Evolutionary conservation across 1,140 invertebrate genomes (phyloP), one percentile per base, ranked within the genome.

Genomic region (Bicyclus anynana): DNA sequence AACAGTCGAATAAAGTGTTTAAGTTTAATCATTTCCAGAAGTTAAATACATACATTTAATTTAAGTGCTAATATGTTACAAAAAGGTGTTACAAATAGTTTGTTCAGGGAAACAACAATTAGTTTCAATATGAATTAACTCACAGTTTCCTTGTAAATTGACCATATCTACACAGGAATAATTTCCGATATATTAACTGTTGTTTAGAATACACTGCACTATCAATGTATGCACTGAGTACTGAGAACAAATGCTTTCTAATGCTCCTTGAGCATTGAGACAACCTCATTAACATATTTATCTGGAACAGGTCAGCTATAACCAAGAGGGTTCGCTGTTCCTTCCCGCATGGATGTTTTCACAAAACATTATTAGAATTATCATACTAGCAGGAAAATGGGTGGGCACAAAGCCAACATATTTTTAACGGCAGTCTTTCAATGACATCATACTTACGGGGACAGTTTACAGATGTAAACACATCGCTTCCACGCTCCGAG

Each of bases 391-490:
- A 84, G 81, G 80, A 79, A 87, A 86, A 86, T 72, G 75, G 77
- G 74, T 86, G 84, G 84, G 84, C 84, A 87, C 79, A 79, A 80
- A 87, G 83, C 83, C 84, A 87, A 87, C 76, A 77, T 73, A 71
- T 87, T 87, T 84, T 86, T 82, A 84, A 83, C 82, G 81, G 79
- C 76, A 79, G 73, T 69, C 77, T 66, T 70, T 74, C 73, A 84
- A 86, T 87, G 84, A 87, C 84, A 87, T 87, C 84, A 87, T 87
- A 87, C 84, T 87, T 64, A 87, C 84, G 69, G 77, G 53, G 76
- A 76, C 74, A 76, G 67, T 84, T 77, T 80, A 88, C 65, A 84
- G 72, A 80, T 85, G 84, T 88, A 88, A 88, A 88, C 84, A 86
- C 83, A 88, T 86, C 74, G 75, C 81, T 84, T 56, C 61, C 57